A percentile compares a stretch with the other conserved stretches of the same genome.
phyloP scores from a whole-genome alignment of 2,113 vertebrate species.

The Thermophis baileyi region DNA sequence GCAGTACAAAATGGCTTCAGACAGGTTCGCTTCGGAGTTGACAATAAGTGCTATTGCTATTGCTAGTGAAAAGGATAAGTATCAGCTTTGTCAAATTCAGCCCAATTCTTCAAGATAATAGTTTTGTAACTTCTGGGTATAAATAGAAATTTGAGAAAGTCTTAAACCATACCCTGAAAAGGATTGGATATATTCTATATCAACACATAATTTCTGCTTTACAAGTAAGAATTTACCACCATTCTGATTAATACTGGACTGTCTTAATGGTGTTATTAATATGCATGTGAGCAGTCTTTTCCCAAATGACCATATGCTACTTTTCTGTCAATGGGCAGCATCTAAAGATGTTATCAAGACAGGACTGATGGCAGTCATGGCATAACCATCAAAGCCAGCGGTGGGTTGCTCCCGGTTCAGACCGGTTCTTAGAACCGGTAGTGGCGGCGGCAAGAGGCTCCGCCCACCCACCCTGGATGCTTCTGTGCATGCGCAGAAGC shows the following conservation, averaged over 20 bases:
- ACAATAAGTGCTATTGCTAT: no score
- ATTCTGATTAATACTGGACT: neutral
- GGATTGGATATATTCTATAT: neutral
- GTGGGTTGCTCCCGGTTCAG: no score
- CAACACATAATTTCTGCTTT: neutral
- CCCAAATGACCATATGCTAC: neutral
- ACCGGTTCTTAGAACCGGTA: no score
- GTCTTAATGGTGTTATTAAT: neutral
- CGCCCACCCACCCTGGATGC: no score
- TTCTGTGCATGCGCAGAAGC: no score
- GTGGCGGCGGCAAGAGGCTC: no score
- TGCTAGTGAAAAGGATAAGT: neutral
- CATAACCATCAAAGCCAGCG: neutral
- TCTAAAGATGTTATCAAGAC: neutral
- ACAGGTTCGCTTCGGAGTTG: no score
- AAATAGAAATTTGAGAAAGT: slow-evolving; percentile 20
- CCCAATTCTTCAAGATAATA: accelerated
- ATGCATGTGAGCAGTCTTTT: neutral
- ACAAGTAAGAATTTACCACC: neutral
- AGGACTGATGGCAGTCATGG: neutral
- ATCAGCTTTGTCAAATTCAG: neutral
- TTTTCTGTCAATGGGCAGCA: neutral
- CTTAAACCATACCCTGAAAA: neutral
- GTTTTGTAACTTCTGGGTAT: neutral
- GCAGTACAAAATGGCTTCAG: no score